These are phyloP conservation scores for Nothoprocta pentlandii DNA, from an alignment of 2,113 vertebrate genomes.

Conservation along the genomic window DNA sequence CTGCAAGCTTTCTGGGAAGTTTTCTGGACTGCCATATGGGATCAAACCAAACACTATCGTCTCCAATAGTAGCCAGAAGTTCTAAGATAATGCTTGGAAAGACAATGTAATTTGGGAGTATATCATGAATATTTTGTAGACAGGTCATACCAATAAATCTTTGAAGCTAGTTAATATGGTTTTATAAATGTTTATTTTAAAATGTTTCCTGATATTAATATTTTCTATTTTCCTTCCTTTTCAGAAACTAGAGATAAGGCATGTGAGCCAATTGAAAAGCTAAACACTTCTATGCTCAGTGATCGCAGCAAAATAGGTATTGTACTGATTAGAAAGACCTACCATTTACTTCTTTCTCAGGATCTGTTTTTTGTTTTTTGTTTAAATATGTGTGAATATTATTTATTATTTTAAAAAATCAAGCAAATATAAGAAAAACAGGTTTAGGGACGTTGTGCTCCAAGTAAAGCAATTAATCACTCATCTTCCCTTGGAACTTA, in stretches of 20 bases:
- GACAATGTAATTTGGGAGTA: not conserved
- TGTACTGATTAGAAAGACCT: not conserved
- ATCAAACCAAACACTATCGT: not conserved
- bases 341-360: not conserved
- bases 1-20: not conserved
- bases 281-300: conserved; percentile 34
- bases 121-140: not conserved
- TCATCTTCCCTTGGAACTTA: not conserved
- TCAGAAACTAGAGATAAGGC: conserved; percentile 51
- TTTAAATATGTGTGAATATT: not conserved
- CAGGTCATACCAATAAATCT: not conserved
- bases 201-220: not conserved
- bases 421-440: not conserved
- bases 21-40: not conserved
- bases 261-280: conserved; percentile 52
- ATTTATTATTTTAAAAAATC: not conserved
- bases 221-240: not conserved
- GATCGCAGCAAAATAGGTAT: conserved; percentile 60
- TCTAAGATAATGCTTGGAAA: not conserved
- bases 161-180: not conserved
- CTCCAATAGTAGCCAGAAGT: not conserved
- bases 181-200: accelerated
- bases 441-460: not conserved
- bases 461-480: not conserved
- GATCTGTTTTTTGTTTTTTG: not conserved